phyloP scores from a whole-genome alignment of 2,113 vertebrate species.

The Saiga tatarica region DNA sequence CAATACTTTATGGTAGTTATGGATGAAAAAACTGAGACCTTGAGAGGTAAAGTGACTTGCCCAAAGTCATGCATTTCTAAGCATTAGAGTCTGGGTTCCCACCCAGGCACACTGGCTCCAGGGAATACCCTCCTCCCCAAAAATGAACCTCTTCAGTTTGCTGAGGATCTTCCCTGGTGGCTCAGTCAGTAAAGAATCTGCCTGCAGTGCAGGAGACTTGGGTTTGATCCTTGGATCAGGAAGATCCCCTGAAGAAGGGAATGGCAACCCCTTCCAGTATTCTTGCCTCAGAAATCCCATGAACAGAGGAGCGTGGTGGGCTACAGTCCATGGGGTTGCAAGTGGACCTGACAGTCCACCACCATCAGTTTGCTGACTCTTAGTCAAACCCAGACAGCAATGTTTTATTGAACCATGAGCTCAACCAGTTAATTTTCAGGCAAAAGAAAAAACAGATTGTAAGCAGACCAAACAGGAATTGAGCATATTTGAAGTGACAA shows the following conservation, averaged over 20 bases:
- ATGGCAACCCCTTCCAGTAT: not conserved
- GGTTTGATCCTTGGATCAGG: not conserved
- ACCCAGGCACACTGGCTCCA: not conserved
- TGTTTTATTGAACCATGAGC: not conserved
- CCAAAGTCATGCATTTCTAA: not conserved
- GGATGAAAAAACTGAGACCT: not conserved
- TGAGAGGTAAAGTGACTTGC: not conserved
- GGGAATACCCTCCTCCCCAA: not conserved
- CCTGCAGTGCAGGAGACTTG: not conserved
- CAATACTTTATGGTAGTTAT: not conserved
- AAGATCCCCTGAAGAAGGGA: not conserved
- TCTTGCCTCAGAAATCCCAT: not conserved
- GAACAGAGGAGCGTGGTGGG: not conserved
- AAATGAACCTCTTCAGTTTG: not conserved
- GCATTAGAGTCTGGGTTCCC: not conserved
- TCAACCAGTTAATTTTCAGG: conserved; percentile 20
- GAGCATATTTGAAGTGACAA: not conserved
- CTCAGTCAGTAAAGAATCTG: not conserved
- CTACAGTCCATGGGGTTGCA: not conserved
- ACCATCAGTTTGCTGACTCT: not conserved
- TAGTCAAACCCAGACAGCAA: not conserved
- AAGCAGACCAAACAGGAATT: not conserved
- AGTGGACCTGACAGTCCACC: not conserved
- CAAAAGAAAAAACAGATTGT: not conserved
- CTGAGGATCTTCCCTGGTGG: not conserved